A percentile compares a stretch with the other conserved stretches of the same genome.
phyloP scores from a whole-genome alignment of 92 coral and sea anemone genomes.

The Phenganax subtilis region DNA sequence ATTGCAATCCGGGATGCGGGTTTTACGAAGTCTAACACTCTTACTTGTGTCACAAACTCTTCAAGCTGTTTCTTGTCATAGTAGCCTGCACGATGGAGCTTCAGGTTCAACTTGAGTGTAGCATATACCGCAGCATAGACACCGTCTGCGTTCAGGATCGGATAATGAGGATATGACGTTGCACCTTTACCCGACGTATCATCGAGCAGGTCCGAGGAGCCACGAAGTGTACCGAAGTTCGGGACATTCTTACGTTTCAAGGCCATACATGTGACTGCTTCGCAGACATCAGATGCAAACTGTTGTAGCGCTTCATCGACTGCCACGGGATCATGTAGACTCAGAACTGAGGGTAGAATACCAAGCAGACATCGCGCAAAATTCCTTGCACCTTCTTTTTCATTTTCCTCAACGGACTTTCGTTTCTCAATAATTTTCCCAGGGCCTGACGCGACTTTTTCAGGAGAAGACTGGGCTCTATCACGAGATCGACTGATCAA shows the following conservation, averaged over 20 bases:
- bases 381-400: constrained; percentile 97
- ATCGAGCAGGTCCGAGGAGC: constrained; percentile 96
- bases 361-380: constrained; percentile 98
- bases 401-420: constrained; percentile 93
- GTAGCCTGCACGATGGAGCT: constrained; percentile 71
- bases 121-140: constrained; percentile 94
- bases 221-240: constrained; percentile 99
- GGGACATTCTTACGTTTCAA: constrained; percentile 93
- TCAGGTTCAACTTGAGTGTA: constrained; percentile 72
- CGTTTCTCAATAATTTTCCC: constrained; percentile 76
- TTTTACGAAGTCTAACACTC: neutral
- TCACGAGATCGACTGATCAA: constrained; percentile 62
- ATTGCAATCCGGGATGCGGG: no score
- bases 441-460: constrained; percentile 47
- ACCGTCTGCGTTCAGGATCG: constrained; percentile 97
- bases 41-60: constrained; percentile 78
- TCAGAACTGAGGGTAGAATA: constrained; percentile 85
- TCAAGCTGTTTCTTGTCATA: constrained; percentile 66
- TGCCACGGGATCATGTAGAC: constrained; percentile 73
- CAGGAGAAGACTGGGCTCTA: constrained; percentile 50
- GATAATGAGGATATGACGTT: constrained; percentile 87
- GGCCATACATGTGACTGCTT: constrained; percentile 99
- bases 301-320: constrained; percentile 96
- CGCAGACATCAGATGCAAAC: constrained; percentile 98
- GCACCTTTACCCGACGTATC: constrained; percentile 98